These are phyloP conservation scores for Cantharis lateralis DNA, from an alignment of 2,888 invertebrate species.

Conservation along the genomic window DNA sequence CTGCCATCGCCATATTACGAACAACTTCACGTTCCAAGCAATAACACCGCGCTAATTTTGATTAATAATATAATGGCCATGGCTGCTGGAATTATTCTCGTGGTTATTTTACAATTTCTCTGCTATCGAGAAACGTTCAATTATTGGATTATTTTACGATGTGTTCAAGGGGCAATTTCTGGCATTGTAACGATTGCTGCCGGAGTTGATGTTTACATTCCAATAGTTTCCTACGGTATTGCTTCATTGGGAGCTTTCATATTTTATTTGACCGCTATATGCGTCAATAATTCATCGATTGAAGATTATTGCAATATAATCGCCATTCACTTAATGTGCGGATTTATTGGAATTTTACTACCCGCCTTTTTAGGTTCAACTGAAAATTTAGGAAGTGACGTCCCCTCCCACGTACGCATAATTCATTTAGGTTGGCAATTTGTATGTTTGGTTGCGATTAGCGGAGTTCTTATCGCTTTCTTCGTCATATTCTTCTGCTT, in stretches of 20 bases:
- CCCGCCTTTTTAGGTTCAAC: constrained; percentile 40
- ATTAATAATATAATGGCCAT: constrained; percentile 34
- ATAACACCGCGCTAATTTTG: constrained; percentile 28
- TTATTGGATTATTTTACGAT: constrained; percentile 51
- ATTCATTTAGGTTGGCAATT: constrained; percentile 31
- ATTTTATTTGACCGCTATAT: constrained; percentile 43
- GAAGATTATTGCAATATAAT: constrained; percentile 54
- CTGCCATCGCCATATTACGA: constrained; percentile 33
- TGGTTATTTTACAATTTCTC: constrained; percentile 35
- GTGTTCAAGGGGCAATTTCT: constrained; percentile 49
- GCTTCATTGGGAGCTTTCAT: constrained; percentile 42
- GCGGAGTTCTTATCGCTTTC: constrained; percentile 8
- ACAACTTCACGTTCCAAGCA: constrained; percentile 8
- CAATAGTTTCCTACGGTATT: constrained; percentile 41
- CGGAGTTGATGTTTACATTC: constrained; percentile 47
- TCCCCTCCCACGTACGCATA: background rate
- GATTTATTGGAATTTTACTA: constrained; percentile 45
- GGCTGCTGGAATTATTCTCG: constrained; percentile 26
- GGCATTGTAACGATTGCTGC: constrained; percentile 48
- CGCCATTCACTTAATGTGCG: constrained; percentile 47
- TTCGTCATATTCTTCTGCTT: constrained; percentile 16
- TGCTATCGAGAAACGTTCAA: constrained; percentile 41
- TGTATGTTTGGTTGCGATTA: constrained; percentile 13
- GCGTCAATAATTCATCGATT: constrained; percentile 43
- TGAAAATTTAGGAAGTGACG: constrained; percentile 17